Percentiles rank a stretch among this genome's conserved stretches.
These are phyloP conservation scores for Rugalucina vietnamica DNA, from an alignment of 2,888 invertebrate species.

Conservation along the genomic window DNA sequence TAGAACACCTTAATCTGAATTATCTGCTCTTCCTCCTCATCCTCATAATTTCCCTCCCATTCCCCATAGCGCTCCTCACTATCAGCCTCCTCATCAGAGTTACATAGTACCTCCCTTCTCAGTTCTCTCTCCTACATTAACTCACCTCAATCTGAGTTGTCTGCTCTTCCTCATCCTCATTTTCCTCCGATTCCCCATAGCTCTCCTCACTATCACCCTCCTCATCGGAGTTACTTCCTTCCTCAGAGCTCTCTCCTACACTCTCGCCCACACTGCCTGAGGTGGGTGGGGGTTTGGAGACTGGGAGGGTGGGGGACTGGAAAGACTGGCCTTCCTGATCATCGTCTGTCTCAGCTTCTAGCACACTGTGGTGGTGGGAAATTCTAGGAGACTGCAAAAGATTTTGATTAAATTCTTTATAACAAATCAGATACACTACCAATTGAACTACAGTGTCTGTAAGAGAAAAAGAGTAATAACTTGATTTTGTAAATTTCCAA, in stretches of 20 bases:
- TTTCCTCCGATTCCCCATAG: conserved; percentile 40
- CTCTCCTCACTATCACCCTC: conserved; percentile 43
- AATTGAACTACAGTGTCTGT: no score
- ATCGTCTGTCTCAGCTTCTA: conserved; percentile 61
- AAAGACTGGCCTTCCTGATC: conserved; percentile 61
- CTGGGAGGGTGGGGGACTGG: conserved; percentile 49
- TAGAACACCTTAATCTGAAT: conserved; percentile 67
- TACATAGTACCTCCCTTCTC: conserved; percentile 14
- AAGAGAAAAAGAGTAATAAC: no score
- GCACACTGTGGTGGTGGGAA: conserved; percentile 16
- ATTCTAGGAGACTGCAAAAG: neutral
- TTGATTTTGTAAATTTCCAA: no score
- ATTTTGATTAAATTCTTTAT: no score
- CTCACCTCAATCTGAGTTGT: conserved; percentile 65
- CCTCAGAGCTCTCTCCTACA: conserved; percentile 19
- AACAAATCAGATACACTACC: no score
- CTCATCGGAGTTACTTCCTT: conserved; percentile 23
- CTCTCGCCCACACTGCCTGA: conserved; percentile 10
- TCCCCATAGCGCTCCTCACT: conserved; percentile 46
- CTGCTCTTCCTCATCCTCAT: conserved; percentile 61
- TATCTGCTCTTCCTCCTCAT: conserved; percentile 62
- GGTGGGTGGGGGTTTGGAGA: conserved; percentile 9
- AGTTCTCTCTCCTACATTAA: conserved; percentile 2
- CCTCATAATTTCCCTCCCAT: conserved; percentile 39
- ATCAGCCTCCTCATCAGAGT: conserved; percentile 37